Base-by-base conservation (phyloP, 2,797 vertebrate species). In the Acomys russatus region DNA sequence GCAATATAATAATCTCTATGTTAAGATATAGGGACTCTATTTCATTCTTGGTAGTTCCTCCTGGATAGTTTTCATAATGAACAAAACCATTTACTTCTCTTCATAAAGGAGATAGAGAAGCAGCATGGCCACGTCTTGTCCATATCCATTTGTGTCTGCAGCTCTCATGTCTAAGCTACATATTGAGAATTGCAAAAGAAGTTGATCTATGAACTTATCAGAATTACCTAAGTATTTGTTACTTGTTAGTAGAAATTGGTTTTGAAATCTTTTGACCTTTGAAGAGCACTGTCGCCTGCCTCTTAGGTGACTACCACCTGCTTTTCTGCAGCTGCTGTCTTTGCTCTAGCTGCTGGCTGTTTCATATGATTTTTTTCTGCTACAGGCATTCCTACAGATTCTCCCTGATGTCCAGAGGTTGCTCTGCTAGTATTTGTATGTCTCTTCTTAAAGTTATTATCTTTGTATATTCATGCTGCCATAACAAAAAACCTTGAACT, bases 181-280 rank as follows among this genome's bases (percentile, higher is more conserved):
- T 88, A 86, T 71, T 80, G n/a, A 68, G 49, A 59, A 51, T 35
- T 87, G 18, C 4, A 76, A 83, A 92, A 44, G 64, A 76, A 93
- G 51, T 9, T 30, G 59, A 33, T 51, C 63, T 76, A 18, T 94
- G 51, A 18, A 68, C 66, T 73, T 92, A 44, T 66, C 63, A 85
- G 14, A 10, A 51, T 49, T 94, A 59, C 1, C 35, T 68, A 86
- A 88, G 71, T 84, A 73, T 63, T 68, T 91, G 77, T 77, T 64
- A 15, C 51, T 22, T 88, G 9, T 33, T 92, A 84, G 86, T 25
- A 78, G 91, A 76, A 92, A 88, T 0, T 33, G 35, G 10, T 76
- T 38, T 88, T 84, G 63, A 91, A 88, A 33, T 76, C n/a, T 89
- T 18, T 63, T 92, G 70, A 23, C 78, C 2, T 97, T 95, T 88